Evolutionary conservation across 92 coral and sea anemone species (phyloP), one percentile per base, ranked within the genome.

Genomic region (Umimayanthus kanabou): DNA sequence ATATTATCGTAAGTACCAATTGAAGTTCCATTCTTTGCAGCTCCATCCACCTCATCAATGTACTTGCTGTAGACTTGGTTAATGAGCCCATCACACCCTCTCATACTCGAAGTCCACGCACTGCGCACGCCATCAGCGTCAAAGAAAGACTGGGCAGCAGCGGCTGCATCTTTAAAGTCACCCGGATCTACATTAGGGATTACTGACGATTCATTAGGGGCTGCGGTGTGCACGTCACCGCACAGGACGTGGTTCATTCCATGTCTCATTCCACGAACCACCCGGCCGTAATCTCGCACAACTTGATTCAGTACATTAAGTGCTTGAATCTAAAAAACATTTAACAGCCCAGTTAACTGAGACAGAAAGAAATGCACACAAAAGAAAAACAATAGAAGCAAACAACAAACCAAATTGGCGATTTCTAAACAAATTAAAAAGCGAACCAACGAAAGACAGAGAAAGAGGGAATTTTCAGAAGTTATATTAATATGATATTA

Each of bases 221-320:
- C 10, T 45, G 87, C 37, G 37, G 37, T 83, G 15, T 72, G 76
- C 39, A 83, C 78, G 18, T 83, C 30, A 15, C 87, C 87, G 8
- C 87, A 83, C 37, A 83, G 30, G 0, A 83, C 77, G 26, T 83
- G 55, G 65, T 83, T 83, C 7, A 70, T 69, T 4, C 87, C 87
- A 8, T 47, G 0, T 26, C 78, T 69, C 87, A 83, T 83, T 83
- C 87, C 87, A 42, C 73, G 67, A n/a, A 25, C 47, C 26, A 83
- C 87, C 16, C 61, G 61, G 6, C 78, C 87, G 13, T 83, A 83
- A n/a, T 83, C 87, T 14, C 20, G 78, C 28, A 45, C 26, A 42
- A 83, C 23, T 30, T 67, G 76, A 9, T 28, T 20, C 18, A 83
- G 28, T 5, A 47, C 43, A 30, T 28, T 18, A 45, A 83, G 25